phyloP scores from a whole-genome alignment of 2,797 vertebrate species.

The Enteromius thamalakanensis region DNA sequence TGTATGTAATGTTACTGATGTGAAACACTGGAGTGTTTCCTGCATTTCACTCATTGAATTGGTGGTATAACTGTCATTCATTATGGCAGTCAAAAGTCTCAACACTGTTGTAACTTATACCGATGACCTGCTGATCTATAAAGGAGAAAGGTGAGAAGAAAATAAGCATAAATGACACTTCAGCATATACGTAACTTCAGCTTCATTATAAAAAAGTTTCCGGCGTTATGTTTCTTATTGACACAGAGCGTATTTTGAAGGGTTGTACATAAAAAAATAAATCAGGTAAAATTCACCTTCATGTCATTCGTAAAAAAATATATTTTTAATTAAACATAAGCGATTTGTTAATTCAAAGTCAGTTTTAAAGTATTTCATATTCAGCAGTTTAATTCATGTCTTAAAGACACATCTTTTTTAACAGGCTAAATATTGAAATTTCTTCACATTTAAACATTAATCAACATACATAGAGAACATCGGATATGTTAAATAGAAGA shows the following conservation, averaged over 20 bases:
- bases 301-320: not conserved
- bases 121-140: not conserved
- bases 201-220: not conserved
- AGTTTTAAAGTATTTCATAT: not conserved
- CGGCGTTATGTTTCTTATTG: not conserved
- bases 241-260: too few relatives aligned
- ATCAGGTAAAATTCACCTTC: not conserved
- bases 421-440: not conserved
- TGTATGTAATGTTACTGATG: not conserved
- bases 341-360: not conserved
- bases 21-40: not conserved
- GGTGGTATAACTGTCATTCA: not conserved
- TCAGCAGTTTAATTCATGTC: not conserved
- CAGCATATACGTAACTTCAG: not conserved
- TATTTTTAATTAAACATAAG: not conserved
- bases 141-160: not conserved
- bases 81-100: not conserved
- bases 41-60: not conserved
- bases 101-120: not conserved
- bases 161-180: not conserved
- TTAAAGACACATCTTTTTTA: not conserved
- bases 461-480: not conserved
- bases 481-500: not conserved
- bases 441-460: not conserved
- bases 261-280: not conserved